Evolutionary conservation across 1,140 invertebrate genomes (phyloP).

Genomic region (Parasteatoda tepidariorum): DNA sequence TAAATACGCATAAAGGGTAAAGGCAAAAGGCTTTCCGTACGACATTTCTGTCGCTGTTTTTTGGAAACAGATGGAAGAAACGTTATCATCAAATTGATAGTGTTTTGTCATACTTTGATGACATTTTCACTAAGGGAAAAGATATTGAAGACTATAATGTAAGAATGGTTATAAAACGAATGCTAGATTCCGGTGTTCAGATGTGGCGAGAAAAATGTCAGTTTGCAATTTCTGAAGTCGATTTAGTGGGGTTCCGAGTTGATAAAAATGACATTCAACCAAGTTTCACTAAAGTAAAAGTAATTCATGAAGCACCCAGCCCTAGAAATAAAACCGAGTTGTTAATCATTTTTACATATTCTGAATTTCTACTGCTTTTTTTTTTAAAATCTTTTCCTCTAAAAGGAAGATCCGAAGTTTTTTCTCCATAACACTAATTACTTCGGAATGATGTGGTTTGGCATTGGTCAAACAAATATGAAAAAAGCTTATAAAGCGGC

Average conservation of each 20-base stretch:
- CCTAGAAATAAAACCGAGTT: conserved; percentile 4
- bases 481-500: not conserved
- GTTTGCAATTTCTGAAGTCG: not conserved
- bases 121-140: not conserved
- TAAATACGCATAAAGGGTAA: no score
- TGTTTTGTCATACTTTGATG: not conserved
- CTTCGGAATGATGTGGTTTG: not conserved
- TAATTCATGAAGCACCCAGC: conserved; percentile 18
- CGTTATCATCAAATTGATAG: no score
- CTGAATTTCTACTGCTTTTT: conserved; percentile 69
- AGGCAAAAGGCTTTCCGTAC: no score
- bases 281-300: not conserved
- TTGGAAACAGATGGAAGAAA: no score
- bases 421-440: conserved; percentile 67
- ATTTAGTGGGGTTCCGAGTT: not conserved
- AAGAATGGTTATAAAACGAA: not conserved
- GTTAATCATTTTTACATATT: conserved; percentile 7
- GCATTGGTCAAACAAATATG: not conserved
- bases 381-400: conserved; percentile 66
- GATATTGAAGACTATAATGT: not conserved
- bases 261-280: not conserved
- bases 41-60: no score
- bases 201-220: not conserved
- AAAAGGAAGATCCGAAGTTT: conserved; percentile 66
- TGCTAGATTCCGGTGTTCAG: not conserved